A percentile compares a stretch with the other conserved stretches of the same genome.
Conservation (phyloP, 2,888 invertebrate genomes). For the Amphiduros pacificus region DNA sequence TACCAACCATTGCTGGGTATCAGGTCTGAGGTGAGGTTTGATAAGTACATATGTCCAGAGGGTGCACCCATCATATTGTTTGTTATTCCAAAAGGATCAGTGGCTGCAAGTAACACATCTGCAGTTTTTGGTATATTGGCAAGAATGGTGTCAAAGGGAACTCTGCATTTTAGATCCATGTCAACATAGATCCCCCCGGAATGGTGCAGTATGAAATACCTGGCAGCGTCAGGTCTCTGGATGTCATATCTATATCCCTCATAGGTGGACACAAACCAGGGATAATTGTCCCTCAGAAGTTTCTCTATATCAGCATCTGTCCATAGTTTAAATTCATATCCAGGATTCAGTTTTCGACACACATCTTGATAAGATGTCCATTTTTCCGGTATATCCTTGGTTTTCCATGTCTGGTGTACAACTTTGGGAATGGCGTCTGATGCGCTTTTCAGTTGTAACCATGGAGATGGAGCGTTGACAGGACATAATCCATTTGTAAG, state of each 20-base stretch:
- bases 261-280: conserved; percentile 25
- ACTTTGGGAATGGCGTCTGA: conserved; percentile 6
- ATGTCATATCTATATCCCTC: conserved; percentile 25
- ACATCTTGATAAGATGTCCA: not conserved
- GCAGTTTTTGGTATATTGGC: not conserved
- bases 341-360: conserved; percentile 10
- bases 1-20: conserved; percentile 1
- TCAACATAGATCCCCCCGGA: conserved; percentile 31
- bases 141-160: not conserved
- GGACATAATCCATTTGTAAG: too few species aligned
- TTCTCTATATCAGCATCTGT: conserved; percentile 20
- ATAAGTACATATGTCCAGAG: conserved; percentile 13
- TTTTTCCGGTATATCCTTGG: conserved; percentile 1
- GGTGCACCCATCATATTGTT: conserved; percentile 21
- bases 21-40: not conserved
- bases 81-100: conserved; percentile 23
- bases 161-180: conserved; percentile 20
- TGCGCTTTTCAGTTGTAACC: too few species aligned
- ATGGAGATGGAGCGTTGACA: too few species aligned
- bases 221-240: conserved; percentile 24
- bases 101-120: conserved; percentile 20
- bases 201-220: conserved; percentile 27
- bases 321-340: conserved; percentile 26
- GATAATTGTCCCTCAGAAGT: conserved; percentile 22
- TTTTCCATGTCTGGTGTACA: conserved; percentile 11